Evolutionary conservation across 1,140 invertebrate species (phyloP), one percentile per base, ranked within the genome.

Genomic region (Leptinotarsa lineolata): DNA sequence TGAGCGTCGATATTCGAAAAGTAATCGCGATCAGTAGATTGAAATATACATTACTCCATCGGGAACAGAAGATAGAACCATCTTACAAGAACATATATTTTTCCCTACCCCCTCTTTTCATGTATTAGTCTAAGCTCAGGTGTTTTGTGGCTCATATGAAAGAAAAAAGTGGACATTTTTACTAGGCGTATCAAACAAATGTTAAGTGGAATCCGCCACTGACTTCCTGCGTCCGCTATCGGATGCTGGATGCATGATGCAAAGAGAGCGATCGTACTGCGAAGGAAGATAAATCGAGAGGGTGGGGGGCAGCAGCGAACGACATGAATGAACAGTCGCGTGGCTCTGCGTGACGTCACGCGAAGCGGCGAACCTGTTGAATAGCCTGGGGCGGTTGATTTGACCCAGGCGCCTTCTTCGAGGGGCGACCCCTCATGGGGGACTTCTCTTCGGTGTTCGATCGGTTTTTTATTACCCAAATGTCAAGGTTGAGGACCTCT

Each of bases 251-350:
- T 54, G 48, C 48, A 54, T 18, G 45, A 46, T 6, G 8, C 8
- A 39, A 11, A 39, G 30, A 39, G 30, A 39, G 30, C 30, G 30
- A 39, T 39, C 30, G 30, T 39, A 39, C 30, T 39, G 30, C 8
- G 8, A 39, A 39, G 2, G 30, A 54, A 54, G 48, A 54, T 16
- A 15, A 2, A 54, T 54, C 48, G 48, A 2, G 13, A 22, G 11
- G 16, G 60, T 12, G 22, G 24, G 44, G 16, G 59, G 8, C 8
- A 8, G 20, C 11, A 3, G 6, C 16, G 2, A 60, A 20, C 44
- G 59, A 21, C 64, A 69, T 69, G 68, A 69, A 69, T 69, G 68
- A 69, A 59, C 68, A 6, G 68, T 69, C 68, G 68, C 68, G 68
- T 69, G 68, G 68, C 68, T 69, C 21, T 20, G 3, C 6, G 68